Evolutionary conservation across 2,888 invertebrate genomes (phyloP).

Genomic region (Lasioglossum pauxillum): DNA sequence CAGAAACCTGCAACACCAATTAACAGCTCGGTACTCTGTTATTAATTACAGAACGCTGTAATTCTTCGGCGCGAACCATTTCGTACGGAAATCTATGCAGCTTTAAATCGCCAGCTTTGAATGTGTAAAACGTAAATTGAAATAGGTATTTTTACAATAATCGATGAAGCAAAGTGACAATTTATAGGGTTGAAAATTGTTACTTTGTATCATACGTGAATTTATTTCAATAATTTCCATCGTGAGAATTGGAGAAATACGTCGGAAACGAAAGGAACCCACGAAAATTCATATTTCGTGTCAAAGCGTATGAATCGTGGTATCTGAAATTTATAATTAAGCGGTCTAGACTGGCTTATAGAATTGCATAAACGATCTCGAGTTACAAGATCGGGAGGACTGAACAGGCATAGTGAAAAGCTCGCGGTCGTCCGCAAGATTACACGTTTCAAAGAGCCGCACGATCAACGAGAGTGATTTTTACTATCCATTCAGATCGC

Average conservation of each 20-base stretch:
- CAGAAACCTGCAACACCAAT: background rate
- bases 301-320: background rate
- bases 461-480: slow-evolving; percentile 63
- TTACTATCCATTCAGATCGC: slow-evolving; percentile 63
- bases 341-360: background rate
- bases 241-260: background rate
- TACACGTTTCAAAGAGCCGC: slow-evolving; percentile 67
- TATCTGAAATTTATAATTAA: slow-evolving; percentile 23
- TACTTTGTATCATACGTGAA: background rate
- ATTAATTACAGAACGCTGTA: slow-evolving; percentile 1
- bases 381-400: slow-evolving; percentile 48
- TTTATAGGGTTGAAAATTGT: background rate
- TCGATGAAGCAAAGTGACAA: background rate
- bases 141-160: background rate
- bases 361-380: slow-evolving; percentile 35
- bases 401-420: slow-evolving; percentile 43
- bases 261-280: background rate
- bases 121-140: background rate
- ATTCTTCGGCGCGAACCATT: background rate
- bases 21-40: background rate
- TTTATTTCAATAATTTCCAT: background rate
- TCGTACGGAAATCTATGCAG: background rate
- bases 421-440: slow-evolving; percentile 79
- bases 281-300: background rate
- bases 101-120: background rate